Evolutionary conservation across 2,113 vertebrate species (phyloP), one percentile per base, ranked within the genome.

Genomic region (Perca flavescens): DNA sequence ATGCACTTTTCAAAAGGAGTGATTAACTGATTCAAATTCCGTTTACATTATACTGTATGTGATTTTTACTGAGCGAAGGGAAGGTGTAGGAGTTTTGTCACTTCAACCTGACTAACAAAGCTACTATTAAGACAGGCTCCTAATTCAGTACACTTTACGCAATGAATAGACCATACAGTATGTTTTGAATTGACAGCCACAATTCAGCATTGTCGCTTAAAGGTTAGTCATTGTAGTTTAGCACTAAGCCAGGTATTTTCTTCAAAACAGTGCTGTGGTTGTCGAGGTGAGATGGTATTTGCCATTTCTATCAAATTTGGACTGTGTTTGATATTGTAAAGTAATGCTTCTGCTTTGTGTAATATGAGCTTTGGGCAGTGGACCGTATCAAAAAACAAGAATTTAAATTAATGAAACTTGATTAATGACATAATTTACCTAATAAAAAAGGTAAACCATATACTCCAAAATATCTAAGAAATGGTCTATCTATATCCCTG

Each of bases 81-180:
- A 34, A 56, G 46, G 25, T 21, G 34, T 56, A 66, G 60, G 49
- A 58, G 65, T 43, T 64, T 71, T 77, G 64, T 80, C 80, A 78
- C 68, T 46, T 87, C 56, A 71, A 68, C 65, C 70, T 50, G 49
- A 62, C 73, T 28, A 28, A 56, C 68, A 56, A 81, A 76, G 53
- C 64, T 43, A 4, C 5, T 49, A 50, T 70, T 73, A 21, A 57
- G 67, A 67, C 19, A 8, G 8, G 34, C 60, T 73, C 52, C 83
- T 31, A 46, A 22, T 50, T 65, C 25, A 63, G 7, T 21, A 10
- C 36, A 16, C 31, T 64, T 68, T 73, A 22, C 66, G 57, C 34
- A 57, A 7, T 58, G 67, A 68, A 77, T 6, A n/a, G 52, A 34
- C 34, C 34, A 34, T 43, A 67, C 63, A 58, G n/a, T 46, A 50